Percentiles rank a stretch among this genome's conserved stretches.
Conservation (phyloP, 2,797 vertebrate species). For the Melanogrammus aeglefinus region DNA sequence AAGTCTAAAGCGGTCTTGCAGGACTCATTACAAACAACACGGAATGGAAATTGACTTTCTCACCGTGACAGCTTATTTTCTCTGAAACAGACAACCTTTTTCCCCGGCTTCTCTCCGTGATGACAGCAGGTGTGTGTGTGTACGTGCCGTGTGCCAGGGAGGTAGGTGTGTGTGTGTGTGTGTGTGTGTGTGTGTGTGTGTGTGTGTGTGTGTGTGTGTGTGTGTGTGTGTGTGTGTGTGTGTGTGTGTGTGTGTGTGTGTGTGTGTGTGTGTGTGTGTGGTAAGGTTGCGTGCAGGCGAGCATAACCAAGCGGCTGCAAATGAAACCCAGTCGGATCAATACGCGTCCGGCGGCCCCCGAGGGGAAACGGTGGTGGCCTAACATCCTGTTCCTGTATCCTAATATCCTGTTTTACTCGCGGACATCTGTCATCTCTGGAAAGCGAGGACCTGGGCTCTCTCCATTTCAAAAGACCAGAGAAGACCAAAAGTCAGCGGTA, state of each 20-base stretch:
- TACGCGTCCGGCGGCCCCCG: background rate
- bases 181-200: too few relatives aligned
- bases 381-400: conserved; percentile 1
- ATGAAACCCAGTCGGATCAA: background rate
- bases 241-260: too few relatives aligned
- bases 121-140: background rate
- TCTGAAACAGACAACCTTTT: background rate
- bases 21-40: conserved; percentile 3
- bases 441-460: background rate
- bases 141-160: background rate
- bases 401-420: background rate
- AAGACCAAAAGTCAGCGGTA: background rate
- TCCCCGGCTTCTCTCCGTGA: background rate
- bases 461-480: background rate
- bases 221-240: too few relatives aligned
- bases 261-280: background rate
- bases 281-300: background rate
- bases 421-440: background rate
- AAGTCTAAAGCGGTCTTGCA: background rate
- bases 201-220: background rate
- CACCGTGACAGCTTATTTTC: conserved; percentile 6
- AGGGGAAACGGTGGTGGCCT: background rate
- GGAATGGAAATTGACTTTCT: conserved; percentile 4
- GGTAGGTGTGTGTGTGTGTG: too few relatives aligned
- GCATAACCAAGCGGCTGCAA: background rate